Evolutionary conservation across 2,113 vertebrate genomes (phyloP), one percentile per base, ranked within the genome.

Genomic region (Glareola pratincola): DNA sequence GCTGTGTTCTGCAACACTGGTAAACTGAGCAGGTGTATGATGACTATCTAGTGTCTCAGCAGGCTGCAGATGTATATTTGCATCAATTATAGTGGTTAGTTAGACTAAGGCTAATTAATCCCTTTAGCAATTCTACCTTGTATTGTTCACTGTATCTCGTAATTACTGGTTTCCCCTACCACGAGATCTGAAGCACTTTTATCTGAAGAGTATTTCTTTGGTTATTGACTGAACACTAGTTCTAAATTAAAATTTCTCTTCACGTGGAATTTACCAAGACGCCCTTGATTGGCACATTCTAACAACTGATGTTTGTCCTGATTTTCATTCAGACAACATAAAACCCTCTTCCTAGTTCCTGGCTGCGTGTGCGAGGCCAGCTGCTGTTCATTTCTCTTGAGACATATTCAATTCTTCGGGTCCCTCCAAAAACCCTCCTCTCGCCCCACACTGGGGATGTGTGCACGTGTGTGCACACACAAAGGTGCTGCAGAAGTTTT

Each of bases 21-120:
- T 2, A 37, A 64, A 91, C 29, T 17, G 69, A 94, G 92, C 96
- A 97, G 97, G 95, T 96, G 92, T 47, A 78, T n/a, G 76, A 89
- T 76, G 89, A 91, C 92, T 94, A 45, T 84, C 86, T 82, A 39
- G 79, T 91, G 69, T 91, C 94, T 95, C 92, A 95, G 96, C 86
- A 96, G 89, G 91, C 96, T 92, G 91, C 92, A 96, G 95, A 97
- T 97, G 92, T 88, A 91, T 88, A 97, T 96, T 94, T 94, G 94
- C 95, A 96, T 97, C 89, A 87, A 95, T 97, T 95, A 97, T 66
- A 95, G 93, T 85, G 87, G 93, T 96, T 96, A 80, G 67, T 77
- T 92, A 14, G 69, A 85, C 89, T 90, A 89, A 89, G 75, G 88
- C 96, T 96, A 96, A 97, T 97, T 96, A 96, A 97, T 96, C 63